Base-by-base conservation (phyloP, 2,888 invertebrate genomes). In the Crossocerus cetratus region DNA sequence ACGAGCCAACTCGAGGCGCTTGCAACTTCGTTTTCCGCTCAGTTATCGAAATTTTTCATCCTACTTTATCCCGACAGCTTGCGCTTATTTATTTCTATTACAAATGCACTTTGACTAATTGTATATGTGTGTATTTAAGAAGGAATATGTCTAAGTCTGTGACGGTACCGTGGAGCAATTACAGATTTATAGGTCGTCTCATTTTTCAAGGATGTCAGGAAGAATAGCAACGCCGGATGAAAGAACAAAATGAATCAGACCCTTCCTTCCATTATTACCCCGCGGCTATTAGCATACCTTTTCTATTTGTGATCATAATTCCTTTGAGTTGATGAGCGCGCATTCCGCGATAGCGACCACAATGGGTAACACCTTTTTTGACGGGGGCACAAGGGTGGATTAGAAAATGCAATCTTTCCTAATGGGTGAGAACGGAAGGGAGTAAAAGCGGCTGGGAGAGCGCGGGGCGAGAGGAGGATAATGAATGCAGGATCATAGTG, bases 351-450 rank as follows among this genome's bases (percentile, higher is more conserved):
- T 74, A 68, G 70, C 75, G 69, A 74, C 74, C 75, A 70, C 64
- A 70, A 76, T 72, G 74, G 59, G 71, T 68, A 74, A 80, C 67
- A 73, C 68, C 73, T 78, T 81, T 67, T 60, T 58, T 42, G 65
- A 59, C 60, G 63, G 64, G 65, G 68, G 74, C 78, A 60, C 79
- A 67, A 63, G 69, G 80, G 79, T 69, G 77, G 82, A 86, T 85
- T 84, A 83, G 83, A 84, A 83, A 84, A 82, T 81, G 84, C 85
- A 87, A 87, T 87, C 86, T 86, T 84, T 84, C 82, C 84, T 86
- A 87, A 87, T 87, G 87, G 85, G 79, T 78, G 81, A 77, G 77
- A 83, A 79, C 76, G 74, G 74, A 75, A 71, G 72, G 69, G 70
- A 72, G 73, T 63, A 43, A 65, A 59, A 56, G 44, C 18, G 63